Evolutionary conservation across 2,888 invertebrate species (phyloP), one percentile per base, ranked within the genome.

Genomic region (Drosophila leonis): DNA sequence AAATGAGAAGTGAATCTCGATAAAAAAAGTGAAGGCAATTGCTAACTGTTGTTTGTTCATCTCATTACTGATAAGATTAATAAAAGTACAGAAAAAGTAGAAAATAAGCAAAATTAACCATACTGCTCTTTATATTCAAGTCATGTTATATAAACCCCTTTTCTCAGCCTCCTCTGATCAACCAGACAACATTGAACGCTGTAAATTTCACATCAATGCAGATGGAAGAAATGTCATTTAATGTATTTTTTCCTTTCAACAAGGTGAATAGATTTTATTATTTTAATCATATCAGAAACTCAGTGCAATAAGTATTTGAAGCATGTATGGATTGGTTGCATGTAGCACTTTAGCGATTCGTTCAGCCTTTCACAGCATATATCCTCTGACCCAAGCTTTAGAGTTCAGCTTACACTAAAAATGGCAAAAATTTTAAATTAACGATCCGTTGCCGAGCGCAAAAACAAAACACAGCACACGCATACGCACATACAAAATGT

Each of bases 391-490:
- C 27, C 35, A 12, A 65, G 54, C 75, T 51, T 79, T 76, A 6
- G 59, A 46, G 55, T 67, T 60, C 29, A 55, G 73, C 68, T 72
- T 77, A 70, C 82, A 77, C 88, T 89, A 84, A 89, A 87, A 84
- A 73, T 78, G 60, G 70, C 56, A 76, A 79, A 79, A 81, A 75
- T 89, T 89, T 84, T 82, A 84, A 82, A 82, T 83, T 76, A 82
- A 75, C 78, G 62, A 72, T 56, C 52, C 57, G 42, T 48, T 64
- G 60, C 51, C 41, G 29, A 46, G 24, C 24, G 37, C 59, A 71
- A 64, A 52, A 20, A 62, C 67, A 76, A 56, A 57, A 52, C 51
- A 20, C 65, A 44, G 1, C 24, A 48, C 66, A 60, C 42, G 62
- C 56, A 65, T 24, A 67, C 12, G 27, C 51, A 35, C 56, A 39